Percentiles rank a stretch among this genome's conserved stretches.
Evolutionary conservation across 2,113 vertebrate genomes (phyloP).

Genomic region (Pollimyrus isidori): DNA sequence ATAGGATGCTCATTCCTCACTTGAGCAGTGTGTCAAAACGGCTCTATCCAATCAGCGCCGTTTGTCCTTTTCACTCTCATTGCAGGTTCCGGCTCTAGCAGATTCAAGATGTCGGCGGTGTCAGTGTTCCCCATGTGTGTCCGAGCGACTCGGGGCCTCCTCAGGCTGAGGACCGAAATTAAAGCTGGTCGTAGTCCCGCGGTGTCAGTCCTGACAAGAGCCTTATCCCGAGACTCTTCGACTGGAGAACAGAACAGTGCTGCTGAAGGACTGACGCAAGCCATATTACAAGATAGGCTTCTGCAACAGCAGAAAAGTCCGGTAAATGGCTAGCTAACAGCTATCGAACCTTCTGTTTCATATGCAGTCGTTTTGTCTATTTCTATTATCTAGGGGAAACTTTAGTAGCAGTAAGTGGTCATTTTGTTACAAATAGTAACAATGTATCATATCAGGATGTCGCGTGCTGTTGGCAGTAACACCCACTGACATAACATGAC

Average conservation of each 20-base stretch:
- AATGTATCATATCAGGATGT: background rate
- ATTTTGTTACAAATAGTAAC: background rate
- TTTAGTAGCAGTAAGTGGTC: background rate
- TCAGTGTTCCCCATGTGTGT: constrained; percentile 64
- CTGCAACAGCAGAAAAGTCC: constrained; percentile 50
- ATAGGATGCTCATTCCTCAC: background rate
- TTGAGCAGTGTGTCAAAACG: constrained; percentile 23
- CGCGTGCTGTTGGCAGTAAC: background rate
- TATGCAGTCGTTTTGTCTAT: background rate
- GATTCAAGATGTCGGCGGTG: constrained; percentile 63
- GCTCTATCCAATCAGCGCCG: constrained; percentile 41
- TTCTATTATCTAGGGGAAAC: background rate
- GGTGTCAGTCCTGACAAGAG: constrained; percentile 27
- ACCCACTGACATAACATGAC: background rate
- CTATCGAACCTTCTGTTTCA: constrained; percentile 20
- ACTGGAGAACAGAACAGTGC: constrained; percentile 17
- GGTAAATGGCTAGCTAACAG: constrained; percentile 38
- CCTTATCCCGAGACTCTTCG: constrained; percentile 39
- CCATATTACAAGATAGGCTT: constrained; percentile 61
- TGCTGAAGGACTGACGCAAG: constrained; percentile 56
- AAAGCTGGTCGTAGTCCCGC: background rate
- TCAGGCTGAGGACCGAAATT: constrained; percentile 37
- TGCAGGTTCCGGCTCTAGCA: constrained; percentile 35
- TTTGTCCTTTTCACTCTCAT: constrained; percentile 53
- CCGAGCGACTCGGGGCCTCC: constrained; percentile 52